Evolutionary conservation across 2,797 vertebrate species (phyloP).

Genomic region (Coranthus polyacanthus): DNA sequence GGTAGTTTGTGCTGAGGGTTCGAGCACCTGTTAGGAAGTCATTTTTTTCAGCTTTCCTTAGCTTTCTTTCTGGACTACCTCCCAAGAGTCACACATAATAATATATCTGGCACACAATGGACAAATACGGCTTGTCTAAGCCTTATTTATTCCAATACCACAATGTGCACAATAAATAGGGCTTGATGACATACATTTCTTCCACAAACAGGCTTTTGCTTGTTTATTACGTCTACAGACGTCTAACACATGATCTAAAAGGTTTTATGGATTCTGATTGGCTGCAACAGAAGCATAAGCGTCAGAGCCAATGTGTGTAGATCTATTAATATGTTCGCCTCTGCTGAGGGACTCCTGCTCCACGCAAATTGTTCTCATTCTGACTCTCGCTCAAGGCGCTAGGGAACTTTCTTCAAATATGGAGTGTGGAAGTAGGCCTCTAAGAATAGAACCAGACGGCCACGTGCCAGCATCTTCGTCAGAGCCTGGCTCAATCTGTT

Average conservation of each 20-base stretch:
- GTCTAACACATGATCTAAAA: conserved; percentile 35
- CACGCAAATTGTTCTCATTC: conserved; percentile 62
- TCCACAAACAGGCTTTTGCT: conserved; percentile 24
- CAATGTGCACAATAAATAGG: conserved; percentile 11
- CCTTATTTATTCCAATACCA: not conserved
- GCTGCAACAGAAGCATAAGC: conserved; percentile 19
- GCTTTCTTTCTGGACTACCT: conserved; percentile 17
- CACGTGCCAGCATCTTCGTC: conserved; percentile 77
- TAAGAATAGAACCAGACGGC: conserved; percentile 79
- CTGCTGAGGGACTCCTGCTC: conserved; percentile 66
- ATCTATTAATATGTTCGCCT: conserved; percentile 69
- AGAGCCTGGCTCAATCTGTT: conserved; percentile 76
- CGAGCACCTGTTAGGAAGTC: conserved; percentile 1
- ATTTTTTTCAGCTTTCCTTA: conserved; percentile 2
- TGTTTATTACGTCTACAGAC: conserved; percentile 42
- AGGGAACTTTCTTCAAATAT: conserved; percentile 73
- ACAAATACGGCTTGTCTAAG: conserved; percentile 3
- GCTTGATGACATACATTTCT: conserved; percentile 49
- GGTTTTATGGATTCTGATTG: conserved; percentile 49
- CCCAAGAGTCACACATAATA: conserved; percentile 29
- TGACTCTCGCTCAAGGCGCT: conserved; percentile 49
- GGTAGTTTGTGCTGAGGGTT: not conserved
- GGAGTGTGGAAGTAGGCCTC: conserved; percentile 75
- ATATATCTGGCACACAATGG: conserved; percentile 23
- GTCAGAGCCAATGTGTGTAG: conserved; percentile 68